Conservation (phyloP, 2,113 vertebrate species). For the Myiozetetes cayanensis region DNA sequence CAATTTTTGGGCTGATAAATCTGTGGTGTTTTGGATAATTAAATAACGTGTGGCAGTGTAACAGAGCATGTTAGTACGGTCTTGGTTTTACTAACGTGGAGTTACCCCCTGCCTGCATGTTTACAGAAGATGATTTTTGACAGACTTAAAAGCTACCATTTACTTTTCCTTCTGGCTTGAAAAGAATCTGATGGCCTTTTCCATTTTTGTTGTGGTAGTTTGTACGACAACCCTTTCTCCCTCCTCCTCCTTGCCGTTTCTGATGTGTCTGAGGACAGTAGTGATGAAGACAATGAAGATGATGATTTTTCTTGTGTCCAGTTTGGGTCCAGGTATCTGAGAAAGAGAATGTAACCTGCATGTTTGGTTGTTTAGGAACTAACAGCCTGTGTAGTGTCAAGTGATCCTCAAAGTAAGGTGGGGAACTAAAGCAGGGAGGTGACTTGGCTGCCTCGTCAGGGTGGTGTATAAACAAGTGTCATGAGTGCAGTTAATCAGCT, state of each 20-base stretch:
- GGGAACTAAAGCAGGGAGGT: neutral
- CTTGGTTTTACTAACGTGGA: neutral
- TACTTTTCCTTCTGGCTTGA: neutral
- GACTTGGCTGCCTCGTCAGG: neutral
- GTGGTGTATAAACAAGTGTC: neutral
- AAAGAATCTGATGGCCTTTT: conserved; percentile 61
- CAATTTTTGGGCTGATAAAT: neutral
- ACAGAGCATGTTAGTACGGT: neutral
- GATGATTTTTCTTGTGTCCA: conserved; percentile 95
- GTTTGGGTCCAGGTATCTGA: conserved; percentile 97
- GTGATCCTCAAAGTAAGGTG: neutral
- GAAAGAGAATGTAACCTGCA: conserved; percentile 67
- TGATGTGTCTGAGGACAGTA: conserved; percentile 93
- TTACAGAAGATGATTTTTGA: neutral
- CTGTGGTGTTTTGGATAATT: neutral
- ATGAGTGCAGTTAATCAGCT: neutral
- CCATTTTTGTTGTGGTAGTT: conserved; percentile 76
- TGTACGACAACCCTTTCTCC: conserved; percentile 87
- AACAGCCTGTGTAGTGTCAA: conserved; percentile 44
- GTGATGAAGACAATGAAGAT: conserved; percentile 84
- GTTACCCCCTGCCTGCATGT: conserved; percentile 34
- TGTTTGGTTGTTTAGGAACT: conserved; percentile 69
- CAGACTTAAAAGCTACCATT: neutral
- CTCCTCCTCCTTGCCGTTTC: conserved; percentile 90
- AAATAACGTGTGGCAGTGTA: neutral